A percentile compares a stretch with the other conserved stretches of the same genome.
phyloP scores from a whole-genome alignment of 2,797 vertebrate species.

The Strix occidentalis region DNA sequence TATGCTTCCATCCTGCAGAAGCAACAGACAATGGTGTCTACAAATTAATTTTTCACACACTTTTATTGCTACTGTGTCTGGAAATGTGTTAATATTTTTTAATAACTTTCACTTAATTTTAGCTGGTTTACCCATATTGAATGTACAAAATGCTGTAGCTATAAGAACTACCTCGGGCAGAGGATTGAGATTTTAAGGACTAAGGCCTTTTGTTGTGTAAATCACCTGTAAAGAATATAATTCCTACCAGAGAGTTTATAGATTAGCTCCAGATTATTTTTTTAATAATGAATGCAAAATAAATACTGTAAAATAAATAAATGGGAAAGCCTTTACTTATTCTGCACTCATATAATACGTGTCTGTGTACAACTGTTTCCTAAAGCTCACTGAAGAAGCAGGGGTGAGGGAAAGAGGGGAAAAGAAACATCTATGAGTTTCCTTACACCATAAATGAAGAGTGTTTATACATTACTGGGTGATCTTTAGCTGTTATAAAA shows the following conservation, averaged over 20 bases:
- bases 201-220: not conserved
- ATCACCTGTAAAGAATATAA: not conserved
- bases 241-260: not conserved
- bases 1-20: not conserved
- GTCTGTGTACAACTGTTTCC: not conserved
- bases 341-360: not conserved
- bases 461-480: not conserved
- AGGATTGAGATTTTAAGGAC: not conserved
- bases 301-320: not conserved
- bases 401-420: not conserved
- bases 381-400: not conserved
- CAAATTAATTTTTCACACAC: not conserved
- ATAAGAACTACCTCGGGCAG: not conserved
- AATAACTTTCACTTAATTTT: slow-evolving; percentile 31
- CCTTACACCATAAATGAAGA: not conserved
- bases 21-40: not conserved
- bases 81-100: slow-evolving; percentile 40
- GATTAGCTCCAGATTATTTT: not conserved
- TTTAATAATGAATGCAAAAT: not conserved
- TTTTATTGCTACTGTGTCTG: slow-evolving; percentile 7
- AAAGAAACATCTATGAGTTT: not conserved
- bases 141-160: not conserved
- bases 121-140: not conserved
- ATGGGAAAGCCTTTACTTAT: not conserved
- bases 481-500: not conserved